Evolutionary conservation across 2,888 invertebrate genomes (phyloP).

Genomic region (Rhaphigaster nebulosa): DNA sequence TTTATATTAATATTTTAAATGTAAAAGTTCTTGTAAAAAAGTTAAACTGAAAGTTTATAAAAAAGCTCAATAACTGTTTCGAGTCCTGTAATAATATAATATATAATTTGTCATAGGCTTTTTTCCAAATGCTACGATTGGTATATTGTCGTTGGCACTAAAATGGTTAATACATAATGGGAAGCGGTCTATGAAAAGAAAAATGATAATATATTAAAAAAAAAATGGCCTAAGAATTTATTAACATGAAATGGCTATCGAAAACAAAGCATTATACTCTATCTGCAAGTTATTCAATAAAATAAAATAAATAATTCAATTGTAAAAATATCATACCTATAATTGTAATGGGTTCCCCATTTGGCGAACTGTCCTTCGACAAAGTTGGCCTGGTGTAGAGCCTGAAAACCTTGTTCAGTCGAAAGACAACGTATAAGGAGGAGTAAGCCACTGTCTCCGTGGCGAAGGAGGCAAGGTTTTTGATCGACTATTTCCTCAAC

Average conservation of each 20-base stretch:
- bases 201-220: background rate
- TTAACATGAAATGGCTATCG: background rate
- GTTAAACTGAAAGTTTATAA: too few relatives aligned
- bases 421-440: slow-evolving; percentile 84
- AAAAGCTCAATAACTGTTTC: too few relatives aligned
- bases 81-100: too few relatives aligned
- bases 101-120: too few relatives aligned
- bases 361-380: slow-evolving; percentile 81
- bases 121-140: too few relatives aligned
- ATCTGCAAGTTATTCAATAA: background rate
- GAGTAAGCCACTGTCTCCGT: slow-evolving; percentile 85
- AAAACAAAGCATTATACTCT: background rate
- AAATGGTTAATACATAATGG: background rate
- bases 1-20: too few relatives aligned
- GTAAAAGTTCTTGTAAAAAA: too few relatives aligned
- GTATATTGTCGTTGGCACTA: too few relatives aligned
- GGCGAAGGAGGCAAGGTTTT: slow-evolving; percentile 77
- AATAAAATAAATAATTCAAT: background rate
- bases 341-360: slow-evolving; percentile 81
- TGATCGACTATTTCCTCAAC: slow-evolving; percentile 83
- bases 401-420: slow-evolving; percentile 78
- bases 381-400: slow-evolving; percentile 75
- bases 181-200: too few relatives aligned
- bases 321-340: slow-evolving; percentile 71
- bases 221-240: background rate